Evolutionary conservation across 2,888 invertebrate genomes (phyloP), one percentile per base, ranked within the genome.

Genomic region (Melinopterus prodromus): DNA sequence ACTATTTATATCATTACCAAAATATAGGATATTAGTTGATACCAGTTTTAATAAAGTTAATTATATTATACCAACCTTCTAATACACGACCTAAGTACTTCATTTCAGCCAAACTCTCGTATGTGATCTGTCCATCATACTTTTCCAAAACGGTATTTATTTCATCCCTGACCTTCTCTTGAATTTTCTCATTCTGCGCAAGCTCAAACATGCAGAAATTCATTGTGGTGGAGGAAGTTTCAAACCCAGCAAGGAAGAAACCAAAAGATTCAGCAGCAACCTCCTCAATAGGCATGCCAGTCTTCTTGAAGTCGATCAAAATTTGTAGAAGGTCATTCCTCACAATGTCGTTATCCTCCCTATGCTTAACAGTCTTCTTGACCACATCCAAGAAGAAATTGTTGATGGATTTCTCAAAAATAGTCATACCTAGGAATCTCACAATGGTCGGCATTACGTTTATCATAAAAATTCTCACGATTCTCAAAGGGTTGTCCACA

Each of bases 251-350:
- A 15, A 84, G 77, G 36, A 87, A 86, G 78, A 87, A 87, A 6
- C 86, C 79, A 77, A 83, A 85, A 76, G 85, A 84, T 76, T 88
- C 87, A 0, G 87, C 83, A 2, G 82, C 79, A 3, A 82, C 35
- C 69, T 82, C 82, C 14, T 82, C 80, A 6, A 81, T 77, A 6
- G 81, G 81, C 15, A 82, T 70, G n/a, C 36, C 78, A 7, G 14
- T 37, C 6, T 53, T 53, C 53, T 7, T 53, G 37, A 92, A 83
- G 69, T 92, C 89, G 16, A 91, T 87, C 76, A 92, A 86, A 6
- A 92, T 84, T 81, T 92, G 91, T 78, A 93, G 85, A 81, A 92
- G 92, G 85, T 92, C 92, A 79, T 91, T 90, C 2, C 91, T 86
- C 0, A 85, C 84, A 0, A 91, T 82, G 0, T 90, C 87, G 79